phyloP scores from a whole-genome alignment of 2,888 invertebrate genomes.

The Hartigia nigra region DNA sequence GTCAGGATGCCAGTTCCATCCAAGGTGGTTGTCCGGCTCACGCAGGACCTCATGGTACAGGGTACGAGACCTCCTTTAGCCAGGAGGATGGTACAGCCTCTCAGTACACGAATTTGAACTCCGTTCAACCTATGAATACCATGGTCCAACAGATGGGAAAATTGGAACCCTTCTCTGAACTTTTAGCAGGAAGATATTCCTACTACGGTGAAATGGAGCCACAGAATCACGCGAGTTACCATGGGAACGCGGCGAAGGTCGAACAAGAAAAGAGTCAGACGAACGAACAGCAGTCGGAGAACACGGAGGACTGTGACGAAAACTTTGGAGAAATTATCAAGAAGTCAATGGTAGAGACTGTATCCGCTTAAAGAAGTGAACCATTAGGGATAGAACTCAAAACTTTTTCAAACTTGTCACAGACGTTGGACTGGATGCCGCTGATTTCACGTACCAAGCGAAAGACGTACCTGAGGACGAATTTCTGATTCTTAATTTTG shows the following conservation, averaged over 20 bases:
- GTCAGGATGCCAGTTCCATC: constrained; percentile 35
- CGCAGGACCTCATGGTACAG: constrained; percentile 26
- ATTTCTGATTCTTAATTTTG: background rate
- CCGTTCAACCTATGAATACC: constrained; percentile 66
- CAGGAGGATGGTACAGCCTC: constrained; percentile 68
- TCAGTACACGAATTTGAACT: constrained; percentile 77
- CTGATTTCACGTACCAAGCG: background rate
- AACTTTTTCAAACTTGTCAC: background rate
- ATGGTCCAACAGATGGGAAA: constrained; percentile 69
- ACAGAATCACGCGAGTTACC: constrained; percentile 32
- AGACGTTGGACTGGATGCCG: background rate
- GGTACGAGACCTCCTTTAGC: constrained; percentile 45
- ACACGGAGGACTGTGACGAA: constrained; percentile 71
- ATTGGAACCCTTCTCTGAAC: constrained; percentile 77
- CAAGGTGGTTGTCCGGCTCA: constrained; percentile 17
- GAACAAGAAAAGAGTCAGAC: constrained; percentile 31
- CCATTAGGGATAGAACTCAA: background rate
- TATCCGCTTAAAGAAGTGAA: constrained; percentile 75
- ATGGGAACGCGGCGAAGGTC: constrained; percentile 22
- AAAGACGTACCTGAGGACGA: background rate
- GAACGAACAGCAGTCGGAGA: constrained; percentile 25
- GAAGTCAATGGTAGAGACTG: constrained; percentile 92
- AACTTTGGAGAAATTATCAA: constrained; percentile 94
- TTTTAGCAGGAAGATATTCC: constrained; percentile 71
- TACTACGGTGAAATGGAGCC: constrained; percentile 62